A percentile compares a stretch with the other conserved stretches of the same genome.
phyloP scores from a whole-genome alignment of 2,888 invertebrate genomes.

The Tipula lateralis region DNA sequence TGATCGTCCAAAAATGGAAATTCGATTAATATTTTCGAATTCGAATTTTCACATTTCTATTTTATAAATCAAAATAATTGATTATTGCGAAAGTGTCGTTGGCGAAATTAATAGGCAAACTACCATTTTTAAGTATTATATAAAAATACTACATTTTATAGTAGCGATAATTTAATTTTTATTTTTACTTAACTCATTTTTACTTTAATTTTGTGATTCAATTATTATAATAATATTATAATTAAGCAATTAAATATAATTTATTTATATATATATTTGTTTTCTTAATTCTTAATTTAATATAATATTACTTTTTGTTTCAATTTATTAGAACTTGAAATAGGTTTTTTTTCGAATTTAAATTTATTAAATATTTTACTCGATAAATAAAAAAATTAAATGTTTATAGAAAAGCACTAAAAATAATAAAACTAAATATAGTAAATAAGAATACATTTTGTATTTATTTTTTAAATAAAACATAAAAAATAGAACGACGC shows the following conservation, averaged over 20 bases:
- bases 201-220: not conserved
- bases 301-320: conserved; percentile 14
- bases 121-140: not conserved
- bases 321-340: not conserved
- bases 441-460: not conserved
- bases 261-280: not conserved
- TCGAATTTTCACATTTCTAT: no score
- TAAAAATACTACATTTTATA: conserved; percentile 11
- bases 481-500: not conserved
- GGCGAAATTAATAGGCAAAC: not conserved
- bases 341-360: not conserved
- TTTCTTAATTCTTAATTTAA: not conserved
- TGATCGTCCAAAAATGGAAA: no score
- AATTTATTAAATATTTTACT: not conserved
- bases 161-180: conserved; percentile 1
- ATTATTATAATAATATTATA: not conserved
- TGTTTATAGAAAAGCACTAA: not conserved
- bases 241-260: not conserved
- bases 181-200: not conserved
- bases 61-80: no score
- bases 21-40: no score
- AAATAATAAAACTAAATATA: not conserved
- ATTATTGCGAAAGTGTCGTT: no score
- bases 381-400: not conserved
- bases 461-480: not conserved